These are phyloP conservation scores for Prunella strophiata DNA, from an alignment of 2,797 vertebrate species.

Conservation along the genomic window DNA sequence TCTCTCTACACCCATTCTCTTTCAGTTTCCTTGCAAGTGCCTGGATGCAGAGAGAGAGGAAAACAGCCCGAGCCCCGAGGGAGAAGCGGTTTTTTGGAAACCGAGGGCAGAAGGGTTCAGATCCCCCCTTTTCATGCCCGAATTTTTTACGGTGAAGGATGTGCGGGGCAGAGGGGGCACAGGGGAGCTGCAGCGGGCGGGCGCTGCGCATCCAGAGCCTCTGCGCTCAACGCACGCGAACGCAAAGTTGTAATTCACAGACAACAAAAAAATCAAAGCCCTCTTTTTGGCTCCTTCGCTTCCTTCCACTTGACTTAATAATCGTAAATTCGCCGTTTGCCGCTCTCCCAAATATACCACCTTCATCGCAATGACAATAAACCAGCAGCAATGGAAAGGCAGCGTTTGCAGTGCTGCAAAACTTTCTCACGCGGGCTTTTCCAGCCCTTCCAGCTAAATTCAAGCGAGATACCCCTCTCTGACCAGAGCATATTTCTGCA, in stretches of 20 bases:
- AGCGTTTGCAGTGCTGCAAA: neutral
- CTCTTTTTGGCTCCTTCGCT: neutral
- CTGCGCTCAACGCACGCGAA: neutral
- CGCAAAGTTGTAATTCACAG: neutral
- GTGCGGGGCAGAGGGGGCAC: neutral
- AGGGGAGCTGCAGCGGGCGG: neutral
- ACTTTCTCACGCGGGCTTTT: slow-evolving; percentile 6
- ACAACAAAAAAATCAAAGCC: neutral
- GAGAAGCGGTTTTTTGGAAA: neutral
- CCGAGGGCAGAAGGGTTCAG: neutral
- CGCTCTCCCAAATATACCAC: slow-evolving; percentile 13
- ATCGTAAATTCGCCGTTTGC: slow-evolving; percentile 36
- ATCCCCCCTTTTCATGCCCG: accelerated
- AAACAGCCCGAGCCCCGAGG: neutral
- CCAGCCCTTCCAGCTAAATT: slow-evolving; percentile 17
- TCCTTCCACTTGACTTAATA: slow-evolving; percentile 46
- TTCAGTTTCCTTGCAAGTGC: neutral
- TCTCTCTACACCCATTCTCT: neutral
- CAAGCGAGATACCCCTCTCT: slow-evolving; percentile 30
- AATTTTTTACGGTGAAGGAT: neutral
- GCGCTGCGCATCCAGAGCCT: neutral
- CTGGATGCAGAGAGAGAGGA: neutral
- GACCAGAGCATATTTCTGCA: slow-evolving; percentile 50
- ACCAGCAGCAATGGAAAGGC: neutral
- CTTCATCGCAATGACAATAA: neutral